These are phyloP conservation scores for Drosophila triauraria DNA, from an alignment of 1,140 invertebrate genomes.

Conservation along the genomic window DNA sequence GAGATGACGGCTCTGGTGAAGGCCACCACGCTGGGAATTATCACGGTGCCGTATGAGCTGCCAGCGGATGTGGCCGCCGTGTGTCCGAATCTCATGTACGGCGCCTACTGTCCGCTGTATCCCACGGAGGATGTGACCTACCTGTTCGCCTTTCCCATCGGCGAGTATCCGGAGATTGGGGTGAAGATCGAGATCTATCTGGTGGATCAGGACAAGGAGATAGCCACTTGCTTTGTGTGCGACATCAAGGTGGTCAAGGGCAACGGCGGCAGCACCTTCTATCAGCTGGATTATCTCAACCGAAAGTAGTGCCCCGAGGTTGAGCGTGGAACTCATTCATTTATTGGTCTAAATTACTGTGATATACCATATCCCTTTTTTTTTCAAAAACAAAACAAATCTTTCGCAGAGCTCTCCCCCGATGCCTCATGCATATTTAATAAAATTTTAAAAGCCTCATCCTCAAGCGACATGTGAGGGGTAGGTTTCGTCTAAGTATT, in stretches of 20 bases:
- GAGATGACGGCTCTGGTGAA: conserved; percentile 61
- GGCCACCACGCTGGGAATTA: conserved; percentile 73
- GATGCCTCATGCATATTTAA: conserved; percentile 34
- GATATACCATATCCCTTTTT: conserved; percentile 38
- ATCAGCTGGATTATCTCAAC: conserved; percentile 58
- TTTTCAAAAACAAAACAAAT: conserved; percentile 9
- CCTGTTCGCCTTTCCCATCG: conserved; percentile 69
- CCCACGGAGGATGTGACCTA: conserved; percentile 82
- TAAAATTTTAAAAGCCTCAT: conserved; percentile 43
- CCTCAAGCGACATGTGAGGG: conserved; percentile 10
- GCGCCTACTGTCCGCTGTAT: conserved; percentile 77
- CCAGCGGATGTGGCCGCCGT: conserved; percentile 68
- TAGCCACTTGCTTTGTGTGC: conserved; percentile 71
- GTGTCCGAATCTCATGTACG: conserved; percentile 73
- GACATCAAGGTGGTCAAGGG: conserved; percentile 79
- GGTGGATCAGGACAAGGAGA: conserved; percentile 70
- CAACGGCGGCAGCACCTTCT: conserved; percentile 12
- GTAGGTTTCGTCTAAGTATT: conserved; percentile 12
- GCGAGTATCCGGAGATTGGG: conserved; percentile 75
- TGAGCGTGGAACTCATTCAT: background rate
- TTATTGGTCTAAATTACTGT: conserved; percentile 57
- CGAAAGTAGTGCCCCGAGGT: background rate
- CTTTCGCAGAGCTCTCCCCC: background rate
- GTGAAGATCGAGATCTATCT: conserved; percentile 77
- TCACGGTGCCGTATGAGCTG: conserved; percentile 76